Evolutionary conservation across 2,113 vertebrate genomes (phyloP), one percentile per base, ranked within the genome.

Genomic region (Cygnus atratus): DNA sequence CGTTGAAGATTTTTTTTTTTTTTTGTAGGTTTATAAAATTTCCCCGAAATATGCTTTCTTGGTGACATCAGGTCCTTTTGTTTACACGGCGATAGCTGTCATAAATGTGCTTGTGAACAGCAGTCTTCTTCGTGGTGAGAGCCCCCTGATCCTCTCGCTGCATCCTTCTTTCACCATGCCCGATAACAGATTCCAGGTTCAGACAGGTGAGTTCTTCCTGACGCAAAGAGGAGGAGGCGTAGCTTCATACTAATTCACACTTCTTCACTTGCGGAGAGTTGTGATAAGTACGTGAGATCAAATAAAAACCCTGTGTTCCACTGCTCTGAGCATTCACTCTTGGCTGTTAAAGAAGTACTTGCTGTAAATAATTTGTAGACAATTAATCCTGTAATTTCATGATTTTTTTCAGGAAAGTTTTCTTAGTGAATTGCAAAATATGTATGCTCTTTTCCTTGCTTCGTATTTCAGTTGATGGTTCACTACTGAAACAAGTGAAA

Each of bases 81-180:
- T 99, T 82, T 99, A 99, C 98, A 99, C 98, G 5, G 98, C 99
- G 54, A 98, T 99, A 97, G 99, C 99, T 18, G 99, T 99, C 86
- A 98, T 99, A 92, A 99, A 99, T 3, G 98, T 97, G 8, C 97
- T 99, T 77, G 62, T 96, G 66, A 97, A 97, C 72, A 98, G 97
- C 97, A 97, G 96, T 87, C 97, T 97, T 92, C 98, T 92, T 61
- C 96, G 3, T 81, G 98, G 93, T 59, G 96, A 98, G 4, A 94
- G 97, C 19, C 98, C 98, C 66, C 66, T 98, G 70, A 99, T 99
- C 93, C 96, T 99, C 81, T 98, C 98, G 10, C 90, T 99, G 81
- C 98, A 98, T 70, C 98, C 98, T 14, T 98, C 98, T 90, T 98
- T 98, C 94, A 90, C 96, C 24, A 97, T 97, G 72, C 98, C 99